Percentiles rank a stretch among this genome's conserved stretches.
These are phyloP conservation scores for Plectropomus leopardus DNA, from an alignment of 2,113 vertebrate species.

Conservation along the genomic window DNA sequence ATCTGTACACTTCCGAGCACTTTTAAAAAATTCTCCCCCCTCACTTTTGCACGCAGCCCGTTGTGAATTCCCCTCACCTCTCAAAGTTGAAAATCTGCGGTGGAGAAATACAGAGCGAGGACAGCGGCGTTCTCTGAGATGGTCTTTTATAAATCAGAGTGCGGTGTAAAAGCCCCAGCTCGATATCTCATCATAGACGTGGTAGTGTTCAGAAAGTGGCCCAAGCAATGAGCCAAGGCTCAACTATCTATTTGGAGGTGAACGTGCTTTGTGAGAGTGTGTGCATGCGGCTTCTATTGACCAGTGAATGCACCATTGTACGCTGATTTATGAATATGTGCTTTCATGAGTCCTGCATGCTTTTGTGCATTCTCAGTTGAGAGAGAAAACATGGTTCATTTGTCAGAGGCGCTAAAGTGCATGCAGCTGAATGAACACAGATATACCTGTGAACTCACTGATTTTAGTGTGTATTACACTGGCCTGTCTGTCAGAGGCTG, in stretches of 20 bases:
- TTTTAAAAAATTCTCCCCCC: constrained; percentile 16
- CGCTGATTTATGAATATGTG: constrained; percentile 68
- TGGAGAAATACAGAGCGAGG: constrained; percentile 67
- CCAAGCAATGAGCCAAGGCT: constrained; percentile 68
- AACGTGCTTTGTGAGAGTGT: constrained; percentile 49
- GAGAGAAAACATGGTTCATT: constrained; percentile 59
- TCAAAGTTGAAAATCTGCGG: constrained; percentile 62
- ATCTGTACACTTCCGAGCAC: constrained; percentile 48
- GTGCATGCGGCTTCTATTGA: constrained; percentile 62
- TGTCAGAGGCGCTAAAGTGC: constrained; percentile 44
- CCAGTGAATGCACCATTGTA: constrained; percentile 55
- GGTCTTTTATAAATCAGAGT: constrained; percentile 79
- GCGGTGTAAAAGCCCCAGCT: constrained; percentile 68
- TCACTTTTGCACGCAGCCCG: not conserved
- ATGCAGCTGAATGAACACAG: constrained; percentile 47
- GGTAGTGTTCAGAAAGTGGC: constrained; percentile 70
- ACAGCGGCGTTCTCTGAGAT: constrained; percentile 49
- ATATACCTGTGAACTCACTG: constrained; percentile 22
- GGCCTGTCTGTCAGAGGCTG: constrained; percentile 10
- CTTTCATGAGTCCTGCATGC: constrained; percentile 42
- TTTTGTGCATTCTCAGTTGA: constrained; percentile 55
- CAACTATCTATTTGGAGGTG: constrained; percentile 59
- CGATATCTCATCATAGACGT: constrained; percentile 81
- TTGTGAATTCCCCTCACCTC: constrained; percentile 51
- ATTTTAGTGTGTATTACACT: not conserved